A percentile compares a stretch with the other conserved stretches of the same genome.
These are phyloP conservation scores for Drosophila lini DNA, from an alignment of 1,140 invertebrate species.

Conservation along the genomic window DNA sequence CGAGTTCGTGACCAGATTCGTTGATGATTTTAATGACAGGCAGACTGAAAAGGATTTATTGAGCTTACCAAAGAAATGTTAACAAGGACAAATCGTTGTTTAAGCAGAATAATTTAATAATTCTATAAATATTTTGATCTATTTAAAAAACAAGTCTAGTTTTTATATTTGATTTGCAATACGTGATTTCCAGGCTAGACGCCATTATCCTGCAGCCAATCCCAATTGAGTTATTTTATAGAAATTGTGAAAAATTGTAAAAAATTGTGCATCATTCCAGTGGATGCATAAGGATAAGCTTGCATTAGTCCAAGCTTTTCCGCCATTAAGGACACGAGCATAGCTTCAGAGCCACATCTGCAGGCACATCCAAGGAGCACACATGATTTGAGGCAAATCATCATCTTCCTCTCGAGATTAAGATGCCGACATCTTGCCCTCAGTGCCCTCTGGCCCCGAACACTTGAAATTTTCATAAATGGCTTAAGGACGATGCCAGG, in stretches of 20 bases:
- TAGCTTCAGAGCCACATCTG: neutral
- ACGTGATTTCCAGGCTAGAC: constrained; percentile 2
- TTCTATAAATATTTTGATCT: too few species aligned
- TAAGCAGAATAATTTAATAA: neutral
- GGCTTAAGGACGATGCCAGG: constrained; percentile 44
- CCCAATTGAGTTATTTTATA: constrained; percentile 37
- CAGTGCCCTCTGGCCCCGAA: constrained; percentile 8
- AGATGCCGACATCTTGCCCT: constrained; percentile 18
- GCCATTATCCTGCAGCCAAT: neutral
- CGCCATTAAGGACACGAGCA: constrained; percentile 16
- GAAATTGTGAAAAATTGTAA: constrained; percentile 34
- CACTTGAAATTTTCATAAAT: constrained; percentile 62
- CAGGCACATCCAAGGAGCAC: constrained; percentile 22
- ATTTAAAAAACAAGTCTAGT: neutral
- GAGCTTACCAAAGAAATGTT: constrained; percentile 22
- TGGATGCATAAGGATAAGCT: constrained; percentile 10
- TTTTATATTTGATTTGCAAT: neutral
- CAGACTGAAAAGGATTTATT: constrained; percentile 34
- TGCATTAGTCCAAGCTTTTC: constrained; percentile 7
- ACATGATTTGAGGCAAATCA: constrained; percentile 59
- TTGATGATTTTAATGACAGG: constrained; percentile 33
- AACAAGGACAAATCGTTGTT: neutral
- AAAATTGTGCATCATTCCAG: constrained; percentile 38
- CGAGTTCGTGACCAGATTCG: constrained; percentile 49
- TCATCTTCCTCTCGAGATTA: constrained; percentile 36